Evolutionary conservation across 2,797 vertebrate genomes (phyloP), one percentile per base, ranked within the genome.

Genomic region (Sternotherus odoratus): DNA sequence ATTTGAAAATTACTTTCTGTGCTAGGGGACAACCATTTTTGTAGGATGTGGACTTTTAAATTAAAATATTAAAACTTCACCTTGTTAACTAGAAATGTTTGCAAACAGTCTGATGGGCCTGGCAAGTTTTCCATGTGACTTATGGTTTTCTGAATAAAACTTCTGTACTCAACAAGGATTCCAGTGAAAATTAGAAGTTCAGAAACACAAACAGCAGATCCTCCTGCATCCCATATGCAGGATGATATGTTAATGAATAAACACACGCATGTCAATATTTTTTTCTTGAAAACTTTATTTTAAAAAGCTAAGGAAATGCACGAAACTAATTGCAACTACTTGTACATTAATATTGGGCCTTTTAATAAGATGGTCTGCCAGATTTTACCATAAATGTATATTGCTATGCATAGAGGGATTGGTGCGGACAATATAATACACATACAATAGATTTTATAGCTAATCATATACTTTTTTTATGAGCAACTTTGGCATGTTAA

Each of bases 271-370:
- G 11, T 3, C n/a, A 85, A 36, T 16, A 21, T 87, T 87, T 66
- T 66, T 9, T 19, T 77, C 87, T 82, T 88, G 54, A 54, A 39
- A 79, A 79, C 12, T 74, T 28, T 3, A 74, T 85, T 85, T 77
- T 60, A 80, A 33, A 11, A 82, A 43, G 36, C 46, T 87, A 83
- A 12, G 19, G 33, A 56, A 87, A 87, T 28, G 1, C 66, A 8
- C 0, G 0, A 36, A 63, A 60, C 15, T 5, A 85, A 13, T 4
- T 74, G 1, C 50, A 77, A 5, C 53, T 82, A 78, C 50, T 48
- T 90, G 8, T 51, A 12, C 87, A 85, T 91, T 79, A 92, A 39
- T 8, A 17, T 84, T 19, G 66, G 36, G 17, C 49, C 95, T 3
- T 79, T 88, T 39, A 17, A 74, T 77, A 39, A 89, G 48, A 23